Evolutionary conservation across 2,888 invertebrate species (phyloP).

Genomic region (Epistrophella euchroma): DNA sequence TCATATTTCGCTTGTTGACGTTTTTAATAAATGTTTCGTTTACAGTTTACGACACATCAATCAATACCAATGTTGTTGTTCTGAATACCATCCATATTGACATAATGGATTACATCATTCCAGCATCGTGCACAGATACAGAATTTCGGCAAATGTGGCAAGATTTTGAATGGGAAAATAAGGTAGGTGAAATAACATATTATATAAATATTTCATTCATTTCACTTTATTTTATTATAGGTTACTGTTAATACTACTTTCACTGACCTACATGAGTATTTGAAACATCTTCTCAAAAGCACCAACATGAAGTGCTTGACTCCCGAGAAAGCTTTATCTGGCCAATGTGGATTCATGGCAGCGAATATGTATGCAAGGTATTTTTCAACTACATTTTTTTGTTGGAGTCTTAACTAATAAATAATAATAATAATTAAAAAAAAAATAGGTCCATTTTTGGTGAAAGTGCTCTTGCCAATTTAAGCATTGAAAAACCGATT

Average conservation of each 20-base stretch:
- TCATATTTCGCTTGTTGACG: background rate
- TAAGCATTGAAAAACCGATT: slow-evolving; percentile 98
- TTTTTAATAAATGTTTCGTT: slow-evolving; percentile 70
- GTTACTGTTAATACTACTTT: slow-evolving; percentile 95
- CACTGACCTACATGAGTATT: slow-evolving; percentile 95
- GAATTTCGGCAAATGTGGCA: slow-evolving; percentile 99
- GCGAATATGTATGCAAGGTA: slow-evolving; percentile 98
- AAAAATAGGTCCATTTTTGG: slow-evolving; percentile 94
- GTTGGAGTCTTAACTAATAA: background rate
- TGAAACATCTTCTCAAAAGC: slow-evolving; percentile 94
- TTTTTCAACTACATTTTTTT: slow-evolving; percentile 47
- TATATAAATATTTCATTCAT: no score
- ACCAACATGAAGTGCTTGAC: slow-evolving; percentile 99
- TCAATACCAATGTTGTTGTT: slow-evolving; percentile 94
- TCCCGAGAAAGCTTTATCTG: slow-evolving; percentile 97
- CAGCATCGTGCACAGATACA: slow-evolving; percentile 95
- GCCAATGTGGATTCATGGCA: slow-evolving; percentile 99
- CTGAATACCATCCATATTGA: slow-evolving; percentile 99
- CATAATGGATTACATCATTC: slow-evolving; percentile 99
- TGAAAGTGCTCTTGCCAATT: slow-evolving; percentile 99
- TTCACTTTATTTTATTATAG: slow-evolving; percentile 64
- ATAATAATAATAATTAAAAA: slow-evolving; percentile 24
- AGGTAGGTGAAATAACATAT: slow-evolving; percentile 85
- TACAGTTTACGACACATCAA: slow-evolving; percentile 96
- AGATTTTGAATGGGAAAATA: slow-evolving; percentile 99